Conservation (phyloP, 1,140 invertebrate species). For the Drosophila equinoxialis region DNA sequence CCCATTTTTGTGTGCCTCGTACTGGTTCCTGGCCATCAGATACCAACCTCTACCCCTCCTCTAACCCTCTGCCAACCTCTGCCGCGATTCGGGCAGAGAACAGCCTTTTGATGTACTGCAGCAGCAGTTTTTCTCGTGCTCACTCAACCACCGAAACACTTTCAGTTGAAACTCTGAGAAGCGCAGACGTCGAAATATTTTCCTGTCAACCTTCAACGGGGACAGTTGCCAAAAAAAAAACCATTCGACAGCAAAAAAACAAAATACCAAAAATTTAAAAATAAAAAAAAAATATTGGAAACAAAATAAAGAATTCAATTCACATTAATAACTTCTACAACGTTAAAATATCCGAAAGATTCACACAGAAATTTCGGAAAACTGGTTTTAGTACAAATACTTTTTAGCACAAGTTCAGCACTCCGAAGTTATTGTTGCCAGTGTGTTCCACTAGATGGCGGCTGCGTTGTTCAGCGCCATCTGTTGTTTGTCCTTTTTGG, state of each 20-base stretch:
- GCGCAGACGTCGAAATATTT: constrained; percentile 60
- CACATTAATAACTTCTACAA: too few relatives aligned
- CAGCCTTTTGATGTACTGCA: constrained; percentile 57
- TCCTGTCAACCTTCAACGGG: constrained; percentile 34
- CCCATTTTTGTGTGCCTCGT: constrained; percentile 55
- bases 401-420: constrained; percentile 4
- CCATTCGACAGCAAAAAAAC: not conserved
- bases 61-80: too few relatives aligned
- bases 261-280: not conserved
- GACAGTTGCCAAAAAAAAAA: constrained; percentile 10
- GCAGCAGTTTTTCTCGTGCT: constrained; percentile 54
- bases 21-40: not conserved
- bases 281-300: not conserved
- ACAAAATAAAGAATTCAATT: not conserved
- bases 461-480: constrained; percentile 51
- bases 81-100: constrained; percentile 29
- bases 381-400: constrained; percentile 15
- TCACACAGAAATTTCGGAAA: not conserved
- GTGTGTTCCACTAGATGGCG: constrained; percentile 57
- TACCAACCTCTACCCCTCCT: not conserved
- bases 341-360: not conserved
- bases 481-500: constrained; percentile 43
- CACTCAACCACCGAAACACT: constrained; percentile 72
- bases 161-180: constrained; percentile 57
- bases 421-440: constrained; percentile 16